A percentile compares a stretch with the other conserved stretches of the same genome.
Conservation (phyloP, 2,888 invertebrate species). For the Heliconius ismenius region DNA sequence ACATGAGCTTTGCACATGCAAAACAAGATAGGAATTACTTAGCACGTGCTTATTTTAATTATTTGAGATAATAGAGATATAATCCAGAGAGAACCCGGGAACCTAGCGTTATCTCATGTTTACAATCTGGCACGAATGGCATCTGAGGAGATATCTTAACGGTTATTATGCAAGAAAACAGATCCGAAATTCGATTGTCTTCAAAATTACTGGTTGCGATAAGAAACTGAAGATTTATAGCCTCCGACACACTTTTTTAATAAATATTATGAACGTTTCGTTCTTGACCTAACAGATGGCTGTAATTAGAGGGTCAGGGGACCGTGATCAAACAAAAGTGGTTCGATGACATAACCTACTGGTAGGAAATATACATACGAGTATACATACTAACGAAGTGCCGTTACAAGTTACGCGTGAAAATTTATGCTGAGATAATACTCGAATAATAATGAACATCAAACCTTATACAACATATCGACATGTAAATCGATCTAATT, state of each 20-base stretch:
- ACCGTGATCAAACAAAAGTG: slow-evolving; percentile 58
- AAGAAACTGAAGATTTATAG: slow-evolving; percentile 58
- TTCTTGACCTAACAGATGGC: slow-evolving; percentile 46
- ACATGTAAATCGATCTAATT: slow-evolving; percentile 18
- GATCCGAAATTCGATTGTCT: slow-evolving; percentile 59
- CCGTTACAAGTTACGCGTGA: slow-evolving; percentile 33
- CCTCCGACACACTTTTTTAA: slow-evolving; percentile 66
- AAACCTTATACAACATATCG: background rate
- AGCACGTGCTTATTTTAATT: slow-evolving; percentile 37
- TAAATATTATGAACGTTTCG: slow-evolving; percentile 48
- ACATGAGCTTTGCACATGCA: slow-evolving; percentile 19
- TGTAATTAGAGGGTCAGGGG: slow-evolving; percentile 72
- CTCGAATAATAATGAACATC: background rate
- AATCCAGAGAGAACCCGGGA: no score
- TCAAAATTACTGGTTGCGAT: slow-evolving; percentile 55
- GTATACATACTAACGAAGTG: slow-evolving; percentile 58
- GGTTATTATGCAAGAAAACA: slow-evolving; percentile 52
- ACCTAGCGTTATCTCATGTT: no score
- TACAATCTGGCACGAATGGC: no score
- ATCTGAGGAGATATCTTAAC: slow-evolving; percentile 35
- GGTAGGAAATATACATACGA: slow-evolving; percentile 55
- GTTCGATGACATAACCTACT: slow-evolving; percentile 67
- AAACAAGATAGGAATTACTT: slow-evolving; percentile 35
- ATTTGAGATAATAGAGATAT: slow-evolving; percentile 35
- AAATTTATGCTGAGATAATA: background rate